Evolutionary conservation across 2,888 invertebrate genomes (phyloP).

Genomic region (Horisme vitalbata): DNA sequence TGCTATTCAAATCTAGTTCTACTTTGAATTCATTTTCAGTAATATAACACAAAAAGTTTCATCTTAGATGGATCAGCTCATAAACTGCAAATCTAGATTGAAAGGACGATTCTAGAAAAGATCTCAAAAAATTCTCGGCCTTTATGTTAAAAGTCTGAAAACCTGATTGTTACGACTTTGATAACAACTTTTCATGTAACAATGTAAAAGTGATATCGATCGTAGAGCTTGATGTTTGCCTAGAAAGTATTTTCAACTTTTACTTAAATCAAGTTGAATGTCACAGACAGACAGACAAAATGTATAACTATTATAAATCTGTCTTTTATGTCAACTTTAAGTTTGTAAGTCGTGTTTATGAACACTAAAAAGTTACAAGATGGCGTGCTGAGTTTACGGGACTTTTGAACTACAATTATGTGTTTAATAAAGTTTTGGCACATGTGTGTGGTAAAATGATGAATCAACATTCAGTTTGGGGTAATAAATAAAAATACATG

Average conservation of each 20-base stretch:
- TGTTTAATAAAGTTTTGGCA: no score
- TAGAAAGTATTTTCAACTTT: slow-evolving; percentile 14
- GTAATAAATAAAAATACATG: no score
- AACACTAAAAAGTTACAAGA: no score
- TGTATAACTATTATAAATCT: slow-evolving; percentile 1
- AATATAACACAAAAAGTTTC: not conserved
- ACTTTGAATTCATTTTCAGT: no score
- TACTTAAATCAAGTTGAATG: not conserved
- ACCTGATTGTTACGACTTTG: slow-evolving; percentile 15
- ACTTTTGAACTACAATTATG: no score
- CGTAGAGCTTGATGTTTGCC: slow-evolving; percentile 9
- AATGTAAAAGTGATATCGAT: slow-evolving; percentile 10
- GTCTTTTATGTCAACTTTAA: slow-evolving; percentile 2
- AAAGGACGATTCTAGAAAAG: slow-evolving; percentile 4
- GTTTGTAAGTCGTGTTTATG: not conserved
- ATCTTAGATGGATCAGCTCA: not conserved
- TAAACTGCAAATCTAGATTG: slow-evolving; percentile 10
- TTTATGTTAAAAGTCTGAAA: slow-evolving; percentile 20
- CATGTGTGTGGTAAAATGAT: no score
- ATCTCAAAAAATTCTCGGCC: not conserved
- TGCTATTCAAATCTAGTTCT: no score
- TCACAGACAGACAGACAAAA: slow-evolving; percentile 1
- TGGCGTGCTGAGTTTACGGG: no score
- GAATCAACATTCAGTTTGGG: no score
- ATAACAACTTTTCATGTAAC: slow-evolving; percentile 13